Base-by-base conservation (phyloP, 2,888 invertebrate species). In the Cryptus armator region DNA sequence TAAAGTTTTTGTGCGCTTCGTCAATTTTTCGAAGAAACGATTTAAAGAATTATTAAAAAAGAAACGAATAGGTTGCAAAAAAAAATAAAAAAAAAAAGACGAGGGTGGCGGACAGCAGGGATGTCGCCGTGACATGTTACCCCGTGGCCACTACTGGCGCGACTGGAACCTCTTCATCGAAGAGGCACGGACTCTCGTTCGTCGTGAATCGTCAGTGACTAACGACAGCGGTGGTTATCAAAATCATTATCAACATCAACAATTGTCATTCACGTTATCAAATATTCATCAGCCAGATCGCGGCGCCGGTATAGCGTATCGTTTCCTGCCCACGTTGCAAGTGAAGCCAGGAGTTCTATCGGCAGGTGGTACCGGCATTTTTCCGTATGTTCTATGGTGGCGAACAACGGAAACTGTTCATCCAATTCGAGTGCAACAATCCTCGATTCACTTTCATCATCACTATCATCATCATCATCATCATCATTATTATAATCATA, bases 61-160 rank as follows among this genome's bases (percentile, higher is more conserved):
- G 16, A 43, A 7, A 37, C 6, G 7, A 37, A 37, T 7, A 32
- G 7, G 46, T 9, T 5, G n/a, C 6, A 3, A 46, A 16, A 64
- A 72, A 46, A 32, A 66, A 44, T 19, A 44, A 16, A 32, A 48
- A 14, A n/a, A n/a, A 29, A 19, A 62, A 70, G 9, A 77, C 66
- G 79, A 70, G 84, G 43, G 67, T 32, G 82, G 80, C 79, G 82
- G 77, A 84, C 66, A 78, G 75, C 87, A 88, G 90, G 85, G 88
- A 92, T 92, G 92, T 91, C 90, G 88, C 88, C 91, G 92, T 93
- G 93, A 93, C 91, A 93, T 93, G 93, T 92, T 92, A 90, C 91
- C 91, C 82, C 91, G 91, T 89, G 91, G 91, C 88, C 90, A 89
- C 87, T 87, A 86, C 87, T 90, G 92, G 91, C 91, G 88, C 89